Percentiles rank a stretch among this genome's conserved stretches.
Conservation (phyloP, 2,797 vertebrate genomes). For the Sebastes variabilis region DNA sequence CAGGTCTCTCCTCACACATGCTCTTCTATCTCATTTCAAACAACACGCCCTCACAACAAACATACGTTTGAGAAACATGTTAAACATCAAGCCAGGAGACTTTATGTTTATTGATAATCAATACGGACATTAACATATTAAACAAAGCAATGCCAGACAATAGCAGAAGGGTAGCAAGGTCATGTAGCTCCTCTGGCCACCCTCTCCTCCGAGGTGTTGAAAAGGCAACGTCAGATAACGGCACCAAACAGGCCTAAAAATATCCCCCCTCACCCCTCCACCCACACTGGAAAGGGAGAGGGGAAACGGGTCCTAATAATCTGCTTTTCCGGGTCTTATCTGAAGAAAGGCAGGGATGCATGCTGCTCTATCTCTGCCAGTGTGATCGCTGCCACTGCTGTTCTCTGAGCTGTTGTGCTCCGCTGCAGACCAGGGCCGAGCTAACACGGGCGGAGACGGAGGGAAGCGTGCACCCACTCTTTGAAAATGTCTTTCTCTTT, state of each 20-base stretch:
- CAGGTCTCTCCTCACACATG: conserved; percentile 66
- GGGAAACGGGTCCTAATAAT: conserved; percentile 83
- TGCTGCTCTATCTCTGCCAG: conserved; percentile 85
- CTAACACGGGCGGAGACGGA: not conserved
- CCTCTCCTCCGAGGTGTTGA: conserved; percentile 82
- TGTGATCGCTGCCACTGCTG: conserved; percentile 71
- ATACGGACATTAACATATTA: conserved; percentile 6
- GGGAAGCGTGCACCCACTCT: not conserved
- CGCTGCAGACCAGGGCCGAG: conserved; percentile 7
- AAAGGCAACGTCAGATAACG: conserved; percentile 86
- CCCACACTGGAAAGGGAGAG: conserved; percentile 73
- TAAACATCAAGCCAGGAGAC: not conserved
- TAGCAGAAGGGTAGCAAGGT: conserved; percentile 78
- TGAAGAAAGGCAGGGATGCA: conserved; percentile 84
- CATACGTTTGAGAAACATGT: not conserved
- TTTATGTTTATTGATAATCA: conserved; percentile 47
- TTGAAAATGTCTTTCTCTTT: not conserved
- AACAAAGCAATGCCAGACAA: conserved; percentile 44
- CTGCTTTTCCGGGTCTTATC: conserved; percentile 92
- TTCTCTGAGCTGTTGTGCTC: conserved; percentile 66
- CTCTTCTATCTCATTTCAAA: conserved; percentile 19
- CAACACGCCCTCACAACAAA: conserved; percentile 17
- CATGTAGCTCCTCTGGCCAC: conserved; percentile 77
- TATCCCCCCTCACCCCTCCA: conserved; percentile 75
- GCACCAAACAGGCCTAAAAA: conserved; percentile 82